A percentile compares a stretch with the other conserved stretches of the same genome.
Evolutionary conservation across 2,888 invertebrate species (phyloP).

Genomic region (Saturnia japonica): DNA sequence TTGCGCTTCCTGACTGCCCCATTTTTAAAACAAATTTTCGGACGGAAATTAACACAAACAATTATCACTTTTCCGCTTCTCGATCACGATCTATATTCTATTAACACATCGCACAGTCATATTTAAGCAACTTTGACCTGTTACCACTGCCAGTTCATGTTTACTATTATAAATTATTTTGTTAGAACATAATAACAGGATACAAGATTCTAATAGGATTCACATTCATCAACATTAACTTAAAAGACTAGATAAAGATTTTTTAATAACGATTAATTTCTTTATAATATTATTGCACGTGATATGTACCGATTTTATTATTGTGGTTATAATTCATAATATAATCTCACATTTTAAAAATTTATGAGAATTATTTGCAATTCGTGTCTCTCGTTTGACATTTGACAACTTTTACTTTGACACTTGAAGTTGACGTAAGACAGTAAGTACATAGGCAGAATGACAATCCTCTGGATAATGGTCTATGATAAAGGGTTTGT

Average conservation of each 20-base stretch:
- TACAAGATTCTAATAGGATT: constrained; percentile 9
- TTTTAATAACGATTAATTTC: background rate
- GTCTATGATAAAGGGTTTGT: no score
- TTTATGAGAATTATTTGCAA: constrained; percentile 14
- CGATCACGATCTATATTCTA: constrained; percentile 42
- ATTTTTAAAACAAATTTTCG: constrained; percentile 44
- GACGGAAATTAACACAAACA: constrained; percentile 30
- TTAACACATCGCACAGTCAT: constrained; percentile 46
- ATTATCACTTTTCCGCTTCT: constrained; percentile 34
- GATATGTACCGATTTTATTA: background rate
- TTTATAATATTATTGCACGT: constrained; percentile 1
- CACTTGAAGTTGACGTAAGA: constrained; percentile 13
- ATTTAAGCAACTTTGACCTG: constrained; percentile 57
- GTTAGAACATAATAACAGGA: constrained; percentile 19
- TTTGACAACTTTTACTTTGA: constrained; percentile 11
- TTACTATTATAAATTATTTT: constrained; percentile 43
- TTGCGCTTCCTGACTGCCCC: constrained; percentile 73
- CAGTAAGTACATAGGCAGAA: no score
- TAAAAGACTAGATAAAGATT: background rate
- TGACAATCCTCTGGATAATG: no score
- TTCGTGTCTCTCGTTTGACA: constrained; percentile 19
- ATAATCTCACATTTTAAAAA: background rate
- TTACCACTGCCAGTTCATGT: constrained; percentile 54
- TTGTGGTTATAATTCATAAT: background rate
- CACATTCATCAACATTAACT: no score